Evolutionary conservation across 2,797 vertebrate species (phyloP), one percentile per base, ranked within the genome.

Genomic region (Chrysolophus pictus): DNA sequence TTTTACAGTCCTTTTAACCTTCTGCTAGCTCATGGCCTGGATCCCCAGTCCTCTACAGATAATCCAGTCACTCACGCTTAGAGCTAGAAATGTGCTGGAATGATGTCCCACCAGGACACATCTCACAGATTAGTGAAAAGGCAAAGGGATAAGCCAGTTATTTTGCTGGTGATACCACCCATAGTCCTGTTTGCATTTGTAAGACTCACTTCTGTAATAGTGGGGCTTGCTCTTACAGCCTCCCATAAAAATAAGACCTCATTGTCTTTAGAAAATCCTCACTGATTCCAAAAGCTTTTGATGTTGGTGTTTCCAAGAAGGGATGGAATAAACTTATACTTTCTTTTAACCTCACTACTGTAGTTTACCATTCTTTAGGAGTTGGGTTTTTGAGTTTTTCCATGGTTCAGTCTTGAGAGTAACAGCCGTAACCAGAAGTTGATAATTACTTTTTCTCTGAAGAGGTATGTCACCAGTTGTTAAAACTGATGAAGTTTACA

Each of bases 1-100:
- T 94, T 92, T 39, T 46, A 67, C 71, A 87, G 64, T 87, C 68
- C 41, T 93, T 94, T 95, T 92, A 91, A 82, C 68, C 86, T 94
- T 76, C 39, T 82, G 28, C 46, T 88, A 86, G 60, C 83, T 93
- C 64, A 44, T 70, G 71, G 46, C 24, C 59, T n/a, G 37, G 17
- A 86, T 95, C 77, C 39, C 9, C 51, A 47, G 46, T 78, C 59
- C 63, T 93, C 55, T 51, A 41, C 0, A 0, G 39, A 56, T 79
- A 24, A 72, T 67, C 70, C 47, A 84, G 55, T 79, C 35, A n/a
- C 51, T 90, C 31, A 18, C 35, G 23, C 60, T 73, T 63, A 60
- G 49, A 0, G 0, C 22, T 70, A 58, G 46, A 64, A 75, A 70
- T 70, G 44, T 58, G 46, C n/a, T 31, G 39, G 42, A 78, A 22